Conservation (phyloP, 2,113 vertebrate species). For the Tylochromis polylepis region DNA sequence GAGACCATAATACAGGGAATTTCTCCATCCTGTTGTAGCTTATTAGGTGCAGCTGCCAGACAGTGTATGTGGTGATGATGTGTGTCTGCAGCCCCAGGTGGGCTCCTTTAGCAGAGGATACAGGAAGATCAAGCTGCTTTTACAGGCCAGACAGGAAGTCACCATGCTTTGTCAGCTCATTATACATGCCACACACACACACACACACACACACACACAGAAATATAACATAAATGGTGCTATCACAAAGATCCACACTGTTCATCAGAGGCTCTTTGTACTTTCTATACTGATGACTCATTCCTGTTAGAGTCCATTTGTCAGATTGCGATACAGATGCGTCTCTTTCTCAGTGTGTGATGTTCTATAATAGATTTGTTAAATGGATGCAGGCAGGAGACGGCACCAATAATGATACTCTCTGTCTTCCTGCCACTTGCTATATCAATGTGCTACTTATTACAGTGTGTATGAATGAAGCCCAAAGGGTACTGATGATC, state of each 20-base stretch:
- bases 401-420: conserved; percentile 33
- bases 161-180: conserved; percentile 48
- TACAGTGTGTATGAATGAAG: background rate
- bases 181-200: conserved; percentile 13
- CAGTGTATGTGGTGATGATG: conserved; percentile 1
- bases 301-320: conserved; percentile 29
- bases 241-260: background rate
- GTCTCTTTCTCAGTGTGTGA: conserved; percentile 16
- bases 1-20: background rate
- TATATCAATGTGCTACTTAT: conserved; percentile 42
- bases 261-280: conserved; percentile 27
- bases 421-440: conserved; percentile 35
- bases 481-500: conserved; percentile 38
- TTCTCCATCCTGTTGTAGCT: background rate
- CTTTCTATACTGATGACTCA: conserved; percentile 38
- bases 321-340: conserved; percentile 8
- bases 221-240: background rate
- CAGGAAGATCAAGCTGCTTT: conserved; percentile 47
- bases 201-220: background rate
- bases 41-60: conserved; percentile 34
- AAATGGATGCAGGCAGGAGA: conserved; percentile 43
- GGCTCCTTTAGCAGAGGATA: conserved; percentile 38
- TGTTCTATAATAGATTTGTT: conserved; percentile 47
- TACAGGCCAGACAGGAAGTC: conserved; percentile 58
- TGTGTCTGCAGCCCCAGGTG: conserved; percentile 41